Conservation (phyloP, 92 coral and sea anemone genomes). For the Umimayanthus kanabou region DNA sequence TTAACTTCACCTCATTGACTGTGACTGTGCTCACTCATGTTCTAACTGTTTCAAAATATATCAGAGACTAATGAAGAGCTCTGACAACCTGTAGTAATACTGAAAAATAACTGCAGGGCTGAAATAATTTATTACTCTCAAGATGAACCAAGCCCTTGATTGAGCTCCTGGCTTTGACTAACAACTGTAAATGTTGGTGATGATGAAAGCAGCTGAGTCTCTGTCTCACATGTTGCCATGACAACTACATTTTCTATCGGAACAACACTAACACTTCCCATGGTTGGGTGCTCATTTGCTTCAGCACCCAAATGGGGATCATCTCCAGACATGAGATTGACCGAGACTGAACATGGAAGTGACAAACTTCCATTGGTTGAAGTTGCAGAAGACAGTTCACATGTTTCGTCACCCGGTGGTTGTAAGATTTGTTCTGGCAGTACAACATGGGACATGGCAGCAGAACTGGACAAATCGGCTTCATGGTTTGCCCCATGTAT, state of each 20-base stretch:
- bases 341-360: conserved; percentile 44
- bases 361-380: conserved; percentile 47
- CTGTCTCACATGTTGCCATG: conserved; percentile 28
- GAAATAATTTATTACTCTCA: background rate
- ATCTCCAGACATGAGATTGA: conserved; percentile 29
- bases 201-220: conserved; percentile 9
- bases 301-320: conserved; percentile 4
- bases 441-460: conserved; percentile 80
- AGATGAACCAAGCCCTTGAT: conserved; percentile 4
- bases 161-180: conserved; percentile 6
- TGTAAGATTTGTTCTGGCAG: conserved; percentile 94
- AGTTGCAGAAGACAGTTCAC: conserved; percentile 54
- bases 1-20: too few relatives aligned
- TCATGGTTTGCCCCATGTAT: conserved; percentile 33
- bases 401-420: conserved; percentile 78
- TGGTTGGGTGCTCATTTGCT: conserved; percentile 18
- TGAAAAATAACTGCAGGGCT: background rate
- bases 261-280: background rate
- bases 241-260: conserved; percentile 14
- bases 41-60: too few relatives aligned
- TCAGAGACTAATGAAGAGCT: too few relatives aligned
- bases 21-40: too few relatives aligned
- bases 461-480: conserved; percentile 54
- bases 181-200: conserved; percentile 16
- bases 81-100: too few relatives aligned